Percentiles rank a stretch among this genome's conserved stretches.
phyloP scores from a whole-genome alignment of 1,140 invertebrate genomes.

The Sitodiplosis mosellana region DNA sequence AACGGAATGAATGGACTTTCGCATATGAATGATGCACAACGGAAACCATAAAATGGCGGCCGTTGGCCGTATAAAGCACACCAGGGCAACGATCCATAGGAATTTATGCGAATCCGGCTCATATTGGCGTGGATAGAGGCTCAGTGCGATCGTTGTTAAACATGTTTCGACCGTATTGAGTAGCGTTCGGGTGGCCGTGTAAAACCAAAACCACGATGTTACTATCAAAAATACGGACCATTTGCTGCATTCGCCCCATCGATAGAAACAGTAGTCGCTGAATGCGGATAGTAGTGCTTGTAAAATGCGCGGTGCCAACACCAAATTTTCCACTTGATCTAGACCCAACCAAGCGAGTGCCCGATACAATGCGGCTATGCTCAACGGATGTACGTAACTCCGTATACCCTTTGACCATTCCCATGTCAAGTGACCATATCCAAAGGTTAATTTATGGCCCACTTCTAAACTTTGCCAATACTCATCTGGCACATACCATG shows the following conservation, averaged over 20 bases:
- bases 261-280: conserved; percentile 56
- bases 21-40: conserved; percentile 43
- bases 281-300: conserved; percentile 57
- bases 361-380: conserved; percentile 48
- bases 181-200: conserved; percentile 65
- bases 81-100: conserved; percentile 48
- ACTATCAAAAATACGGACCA: conserved; percentile 42
- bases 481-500: conserved; percentile 79
- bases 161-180: conserved; percentile 69
- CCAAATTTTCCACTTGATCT: conserved; percentile 40
- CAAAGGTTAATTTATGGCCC: conserved; percentile 63
- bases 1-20: no score
- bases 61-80: conserved; percentile 63
- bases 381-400: conserved; percentile 61
- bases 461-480: conserved; percentile 88
- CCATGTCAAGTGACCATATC: conserved; percentile 81
- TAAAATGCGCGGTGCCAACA: conserved; percentile 51
- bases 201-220: conserved; percentile 77
- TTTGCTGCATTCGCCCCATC: conserved; percentile 44
- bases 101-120: conserved; percentile 28
- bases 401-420: conserved; percentile 74
- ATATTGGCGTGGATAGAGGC: conserved; percentile 54
- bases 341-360: conserved; percentile 38
- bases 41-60: conserved; percentile 66
- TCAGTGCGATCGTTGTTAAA: conserved; percentile 58